Percentiles rank a stretch among this genome's conserved stretches.
phyloP scores from a whole-genome alignment of 2,113 vertebrate species.

The Perccottus glenii region DNA sequence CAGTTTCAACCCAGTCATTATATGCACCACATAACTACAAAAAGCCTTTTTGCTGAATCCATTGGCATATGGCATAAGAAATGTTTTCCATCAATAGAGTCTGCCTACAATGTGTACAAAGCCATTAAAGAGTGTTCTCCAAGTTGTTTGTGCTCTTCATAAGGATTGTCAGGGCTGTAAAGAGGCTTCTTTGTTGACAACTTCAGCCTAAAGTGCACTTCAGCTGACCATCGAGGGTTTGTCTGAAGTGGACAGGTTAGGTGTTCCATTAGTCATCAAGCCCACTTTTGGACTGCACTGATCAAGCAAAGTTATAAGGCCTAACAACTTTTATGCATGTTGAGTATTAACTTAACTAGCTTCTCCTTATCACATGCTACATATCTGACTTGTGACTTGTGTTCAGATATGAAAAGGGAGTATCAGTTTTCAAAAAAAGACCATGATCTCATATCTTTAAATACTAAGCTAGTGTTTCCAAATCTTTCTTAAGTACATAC shows the following conservation, averaged over 20 bases:
- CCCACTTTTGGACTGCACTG: conserved; percentile 16
- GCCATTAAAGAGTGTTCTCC: conserved; percentile 18
- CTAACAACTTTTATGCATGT: background rate
- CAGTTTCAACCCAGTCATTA: conserved; percentile 43
- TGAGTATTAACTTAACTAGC: too few species aligned
- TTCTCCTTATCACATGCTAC: too few species aligned
- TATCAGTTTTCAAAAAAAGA: too few species aligned
- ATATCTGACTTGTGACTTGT: too few species aligned
- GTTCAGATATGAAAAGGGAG: too few species aligned
- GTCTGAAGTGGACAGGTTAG: conserved; percentile 43
- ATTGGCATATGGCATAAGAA: conserved; percentile 23
- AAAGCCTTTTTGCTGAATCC: conserved; percentile 9
- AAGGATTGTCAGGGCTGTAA: conserved; percentile 32
- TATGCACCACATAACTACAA: background rate
- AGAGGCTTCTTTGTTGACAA: conserved; percentile 62
- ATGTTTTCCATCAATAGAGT: conserved; percentile 2
- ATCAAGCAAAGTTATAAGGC: background rate
- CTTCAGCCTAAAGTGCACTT: conserved; percentile 59
- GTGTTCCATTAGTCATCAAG: conserved; percentile 58
- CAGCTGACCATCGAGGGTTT: conserved; percentile 59
- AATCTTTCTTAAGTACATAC: too few species aligned
- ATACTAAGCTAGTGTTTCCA: too few species aligned
- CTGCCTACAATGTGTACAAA: conserved; percentile 10
- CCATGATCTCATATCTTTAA: too few species aligned
- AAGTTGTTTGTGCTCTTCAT: conserved; percentile 23